Conservation (phyloP, 1,140 invertebrate genomes). For the Elysia chlorotica region DNA sequence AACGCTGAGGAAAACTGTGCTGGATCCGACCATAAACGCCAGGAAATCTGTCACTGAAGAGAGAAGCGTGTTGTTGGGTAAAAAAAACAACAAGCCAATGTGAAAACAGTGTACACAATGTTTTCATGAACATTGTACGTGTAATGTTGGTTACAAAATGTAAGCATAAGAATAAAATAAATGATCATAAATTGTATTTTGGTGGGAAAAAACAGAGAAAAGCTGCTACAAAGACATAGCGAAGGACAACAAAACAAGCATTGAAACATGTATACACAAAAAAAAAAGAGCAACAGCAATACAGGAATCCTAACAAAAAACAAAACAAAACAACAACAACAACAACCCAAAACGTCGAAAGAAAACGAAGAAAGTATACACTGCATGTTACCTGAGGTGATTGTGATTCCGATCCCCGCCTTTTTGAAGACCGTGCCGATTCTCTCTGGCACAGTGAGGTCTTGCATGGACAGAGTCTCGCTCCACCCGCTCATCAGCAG, state of each 20-base stretch:
- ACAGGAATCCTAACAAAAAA: too few species aligned
- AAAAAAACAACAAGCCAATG: not conserved
- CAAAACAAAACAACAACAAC: too few species aligned
- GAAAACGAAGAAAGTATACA: too few species aligned
- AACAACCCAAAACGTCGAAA: not conserved
- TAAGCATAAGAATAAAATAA: not conserved
- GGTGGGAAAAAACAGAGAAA: too few species aligned
- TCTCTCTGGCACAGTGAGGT: constrained; percentile 78
- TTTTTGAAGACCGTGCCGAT: constrained; percentile 87
- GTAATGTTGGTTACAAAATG: too few species aligned
- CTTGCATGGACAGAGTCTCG: constrained; percentile 72
- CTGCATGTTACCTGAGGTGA: constrained; percentile 75
- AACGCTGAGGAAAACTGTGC: constrained; percentile 91
- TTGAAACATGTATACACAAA: not conserved
- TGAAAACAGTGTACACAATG: too few species aligned
- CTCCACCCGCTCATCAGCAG: constrained; percentile 91
- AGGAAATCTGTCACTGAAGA: constrained; percentile 92
- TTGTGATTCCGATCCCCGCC: constrained; percentile 94
- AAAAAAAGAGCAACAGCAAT: too few species aligned
- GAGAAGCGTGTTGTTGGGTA: too few species aligned
- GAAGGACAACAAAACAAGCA: not conserved
- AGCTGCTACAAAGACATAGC: too few species aligned
- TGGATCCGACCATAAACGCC: constrained; percentile 91
- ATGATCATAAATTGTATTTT: not conserved
- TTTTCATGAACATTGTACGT: too few species aligned